Conservation (phyloP, 2,797 vertebrate species). For the Helarctos malayanus region DNA sequence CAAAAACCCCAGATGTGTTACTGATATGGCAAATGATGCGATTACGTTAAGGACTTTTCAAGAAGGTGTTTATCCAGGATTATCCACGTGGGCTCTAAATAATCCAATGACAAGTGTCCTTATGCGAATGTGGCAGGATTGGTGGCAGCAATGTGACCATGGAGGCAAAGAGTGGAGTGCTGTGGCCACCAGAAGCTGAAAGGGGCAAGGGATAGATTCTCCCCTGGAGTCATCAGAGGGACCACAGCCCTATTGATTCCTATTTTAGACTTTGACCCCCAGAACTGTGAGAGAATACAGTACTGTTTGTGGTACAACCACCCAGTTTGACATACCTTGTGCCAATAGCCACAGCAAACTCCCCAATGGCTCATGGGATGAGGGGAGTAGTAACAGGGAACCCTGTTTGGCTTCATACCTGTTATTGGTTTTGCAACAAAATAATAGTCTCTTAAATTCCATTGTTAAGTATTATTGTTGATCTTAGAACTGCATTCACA, state of each 20-base stretch:
- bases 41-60: not conserved
- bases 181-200: not conserved
- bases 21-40: not conserved
- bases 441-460: conserved; percentile 21
- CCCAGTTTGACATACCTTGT: not conserved
- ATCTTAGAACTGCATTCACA: not conserved
- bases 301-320: not conserved
- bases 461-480: conserved; percentile 49
- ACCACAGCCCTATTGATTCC: not conserved
- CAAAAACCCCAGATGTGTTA: not conserved
- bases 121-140: not conserved
- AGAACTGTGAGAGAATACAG: not conserved
- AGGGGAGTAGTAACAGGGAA: not conserved
- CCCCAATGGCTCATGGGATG: not conserved
- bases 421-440: conserved; percentile 72
- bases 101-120: not conserved
- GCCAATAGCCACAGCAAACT: not conserved
- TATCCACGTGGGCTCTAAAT: not conserved
- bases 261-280: not conserved
- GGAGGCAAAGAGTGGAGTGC: not conserved
- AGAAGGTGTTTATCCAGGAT: not conserved
- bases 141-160: too few species aligned
- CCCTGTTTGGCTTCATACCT: conserved; percentile 84
- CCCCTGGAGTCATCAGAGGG: not conserved
- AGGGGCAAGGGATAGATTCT: not conserved